Base-by-base conservation (phyloP, 1,140 invertebrate genomes). In the Drosophila virilis region DNA sequence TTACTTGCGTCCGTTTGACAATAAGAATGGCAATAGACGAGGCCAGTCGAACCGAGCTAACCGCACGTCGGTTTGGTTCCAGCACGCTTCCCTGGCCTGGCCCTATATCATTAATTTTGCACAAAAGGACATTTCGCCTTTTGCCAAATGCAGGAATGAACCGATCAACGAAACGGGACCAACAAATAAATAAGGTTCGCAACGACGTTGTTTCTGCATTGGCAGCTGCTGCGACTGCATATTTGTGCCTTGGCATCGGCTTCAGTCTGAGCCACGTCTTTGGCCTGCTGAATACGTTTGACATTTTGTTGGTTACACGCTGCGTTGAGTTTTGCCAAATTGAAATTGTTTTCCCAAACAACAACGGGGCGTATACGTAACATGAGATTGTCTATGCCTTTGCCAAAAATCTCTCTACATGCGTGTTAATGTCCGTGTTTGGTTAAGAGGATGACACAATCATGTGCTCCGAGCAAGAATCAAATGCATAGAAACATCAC, bases 81-180 rank as follows among this genome's bases (percentile, higher is more conserved):
- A 15, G 17, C 32, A 9, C 40, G 22, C 38, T 35, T n/a, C 38
- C 54, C 50, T 37, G 45, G 33, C 13, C 60, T 52, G 40, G 62
- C 68, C 22, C 80, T 81, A 84, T 78, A 85, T 82, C 82, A 88
- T 85, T 85, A 85, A 85, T 85, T 82, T 82, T 73, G 75, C 71
- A 82, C 67, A 85, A 85, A 82, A 76, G 75, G 67, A 88, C 70
- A 74, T 64, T 67, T 71, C 22, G 82, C 72, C 75, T 33, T 22
- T 85, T 82, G 82, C 80, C 80, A 84, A 84, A 83, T 80, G 71
- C 83, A 85, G 67, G 50, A 69, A 54, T 54, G 61, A 57, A 65
- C 35, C 74, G 64, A 42, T 64, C 66, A 65, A 77, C 62, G 67
- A 32, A 77, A 58, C 58, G 46, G 68, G 64, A 72, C 71, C 75